Evolutionary conservation across 2,888 invertebrate species (phyloP).

Genomic region (Meloe dianella): DNA sequence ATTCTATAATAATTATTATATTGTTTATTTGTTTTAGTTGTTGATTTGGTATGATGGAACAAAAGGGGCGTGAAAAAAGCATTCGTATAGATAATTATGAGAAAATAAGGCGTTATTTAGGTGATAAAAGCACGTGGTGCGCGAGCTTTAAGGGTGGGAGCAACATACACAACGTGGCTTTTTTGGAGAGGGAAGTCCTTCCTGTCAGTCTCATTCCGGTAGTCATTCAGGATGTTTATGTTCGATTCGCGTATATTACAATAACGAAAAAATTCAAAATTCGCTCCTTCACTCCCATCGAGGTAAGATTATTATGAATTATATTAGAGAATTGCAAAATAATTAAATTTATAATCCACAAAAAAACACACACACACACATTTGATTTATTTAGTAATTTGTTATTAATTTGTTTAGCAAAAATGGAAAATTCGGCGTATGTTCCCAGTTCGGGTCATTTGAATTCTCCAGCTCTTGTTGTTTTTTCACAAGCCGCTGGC

Average conservation of each 20-base stretch:
- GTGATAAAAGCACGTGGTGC: conserved; percentile 55
- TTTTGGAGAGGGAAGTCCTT: conserved; percentile 43
- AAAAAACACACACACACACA: too few species aligned
- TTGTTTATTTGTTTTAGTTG: not conserved
- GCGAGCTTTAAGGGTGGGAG: conserved; percentile 52
- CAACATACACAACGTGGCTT: conserved; percentile 51
- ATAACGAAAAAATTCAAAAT: conserved; percentile 11
- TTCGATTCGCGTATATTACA: conserved; percentile 35
- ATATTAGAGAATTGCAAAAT: too few species aligned
- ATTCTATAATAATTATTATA: too few species aligned
- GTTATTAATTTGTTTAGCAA: conserved; percentile 37
- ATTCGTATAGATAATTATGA: not conserved
- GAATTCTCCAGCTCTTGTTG: conserved; percentile 76
- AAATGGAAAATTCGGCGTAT: conserved; percentile 79
- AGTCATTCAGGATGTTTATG: conserved; percentile 43
- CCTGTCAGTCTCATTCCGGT: conserved; percentile 54
- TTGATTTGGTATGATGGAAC: not conserved
- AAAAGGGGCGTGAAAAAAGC: conserved; percentile 8
- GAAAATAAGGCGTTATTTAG: conserved; percentile 37
- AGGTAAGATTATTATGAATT: conserved; percentile 21
- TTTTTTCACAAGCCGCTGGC: conserved; percentile 77
- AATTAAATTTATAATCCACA: too few species aligned
- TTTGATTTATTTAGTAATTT: too few species aligned
- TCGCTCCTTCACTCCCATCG: not conserved
- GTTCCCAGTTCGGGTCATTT: conserved; percentile 73